Evolutionary conservation across 2,888 invertebrate genomes (phyloP), one percentile per base, ranked within the genome.

Genomic region (Pachymerium ferrugineum): DNA sequence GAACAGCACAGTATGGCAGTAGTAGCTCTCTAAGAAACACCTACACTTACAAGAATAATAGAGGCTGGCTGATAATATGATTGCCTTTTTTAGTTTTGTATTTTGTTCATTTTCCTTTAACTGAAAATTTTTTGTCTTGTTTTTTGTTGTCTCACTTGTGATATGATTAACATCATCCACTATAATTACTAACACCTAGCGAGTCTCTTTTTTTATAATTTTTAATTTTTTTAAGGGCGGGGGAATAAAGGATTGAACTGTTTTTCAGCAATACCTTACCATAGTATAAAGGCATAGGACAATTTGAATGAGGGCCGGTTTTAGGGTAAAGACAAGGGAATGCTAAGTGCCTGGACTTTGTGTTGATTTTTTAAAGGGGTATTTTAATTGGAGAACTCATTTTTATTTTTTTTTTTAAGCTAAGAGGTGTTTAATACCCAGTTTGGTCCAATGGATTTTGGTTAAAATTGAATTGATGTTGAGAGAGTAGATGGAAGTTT

Each of bases 11-110:
- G 62, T 62, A 62, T 62, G 62, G 62, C 62, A 62, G 62, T 62
- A 62, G 62, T 62, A 62, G 62, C 62, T 62, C 62, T 62, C 62
- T 62, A 62, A 62, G 28, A 28, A 62, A 62, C 62, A 62, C 62
- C 62, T 62, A 62, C 62, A 62, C 62, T 62, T 62, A 62, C 62
- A 62, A 62, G 62, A 62, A 62, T 62, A 62, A 62, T 62, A 62
- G 25, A 62, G 25, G 62, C 62, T 62, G 62, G n/a, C 62, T 62
- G 62, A 62, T 62, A 62, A 62, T 25, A 62, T 62, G 62, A 62
- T 62, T 62, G 62, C 62, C 62, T 62, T 25, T 62, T 22, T 62
- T 25, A 22, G 6, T 62, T 62, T 62, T 62, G 3, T 25, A 28
- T 22, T 62, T 62, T 10, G 12, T 25, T 62, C 25, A 6, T 3